Conservation (phyloP, 2,797 vertebrate genomes). For the Rhinoraja longicauda region DNA sequence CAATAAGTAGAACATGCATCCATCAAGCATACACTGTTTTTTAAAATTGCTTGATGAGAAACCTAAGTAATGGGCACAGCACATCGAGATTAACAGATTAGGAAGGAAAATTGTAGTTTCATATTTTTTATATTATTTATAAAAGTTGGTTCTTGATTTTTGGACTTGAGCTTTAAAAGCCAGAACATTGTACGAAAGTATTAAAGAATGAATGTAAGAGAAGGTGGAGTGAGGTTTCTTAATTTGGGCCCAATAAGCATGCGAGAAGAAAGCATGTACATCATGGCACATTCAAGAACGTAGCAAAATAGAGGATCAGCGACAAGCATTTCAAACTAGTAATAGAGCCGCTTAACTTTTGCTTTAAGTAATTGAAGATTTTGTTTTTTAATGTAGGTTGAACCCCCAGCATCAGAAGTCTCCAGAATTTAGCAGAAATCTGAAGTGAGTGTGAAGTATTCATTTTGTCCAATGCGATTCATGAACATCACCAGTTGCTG, state of each 20-base stretch:
- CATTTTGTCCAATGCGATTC: too few species aligned
- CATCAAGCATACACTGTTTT: background rate
- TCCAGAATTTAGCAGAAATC: background rate
- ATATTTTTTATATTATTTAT: rapidly evolving
- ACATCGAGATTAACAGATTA: background rate
- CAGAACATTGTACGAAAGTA: background rate
- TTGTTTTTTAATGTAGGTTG: background rate
- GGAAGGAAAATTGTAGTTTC: background rate
- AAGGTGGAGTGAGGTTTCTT: background rate
- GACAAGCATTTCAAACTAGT: background rate
- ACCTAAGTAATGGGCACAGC: background rate
- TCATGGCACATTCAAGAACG: background rate
- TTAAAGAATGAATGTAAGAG: background rate
- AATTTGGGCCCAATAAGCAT: background rate
- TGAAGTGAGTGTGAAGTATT: background rate
- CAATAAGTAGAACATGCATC: background rate
- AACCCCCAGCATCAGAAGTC: background rate
- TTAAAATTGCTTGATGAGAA: background rate
- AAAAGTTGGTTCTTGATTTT: background rate
- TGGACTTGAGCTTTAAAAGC: background rate
- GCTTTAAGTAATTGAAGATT: background rate
- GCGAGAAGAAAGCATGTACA: background rate
- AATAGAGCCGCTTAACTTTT: background rate
- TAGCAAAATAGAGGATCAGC: background rate
- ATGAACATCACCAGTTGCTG: too few species aligned